Evolutionary conservation across 1,140 invertebrate genomes (phyloP), one percentile per base, ranked within the genome.

Genomic region (Drosophila hydei): DNA sequence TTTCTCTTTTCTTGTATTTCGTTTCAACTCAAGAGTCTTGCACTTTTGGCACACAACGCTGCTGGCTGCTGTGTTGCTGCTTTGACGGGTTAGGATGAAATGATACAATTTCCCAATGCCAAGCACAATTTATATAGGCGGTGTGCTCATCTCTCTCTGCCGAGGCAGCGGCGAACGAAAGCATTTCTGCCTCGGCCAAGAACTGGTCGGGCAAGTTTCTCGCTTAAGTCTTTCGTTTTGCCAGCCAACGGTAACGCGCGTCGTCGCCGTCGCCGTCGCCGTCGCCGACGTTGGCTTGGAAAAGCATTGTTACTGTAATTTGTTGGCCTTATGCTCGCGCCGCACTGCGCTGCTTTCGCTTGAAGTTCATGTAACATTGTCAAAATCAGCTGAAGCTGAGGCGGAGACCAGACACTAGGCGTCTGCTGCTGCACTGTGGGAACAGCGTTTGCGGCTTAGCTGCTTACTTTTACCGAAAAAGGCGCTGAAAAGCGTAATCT

Each of bases 41-140:
- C 64, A 75, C 47, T 47, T 58, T 5, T 60, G 85, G 67, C 81
- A 74, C 74, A 80, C 77, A 85, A 84, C 77, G 73, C 67, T 78
- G 67, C 65, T 72, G 60, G 75, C 80, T 87, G 88, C 67, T 90
- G 90, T 89, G 76, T 83, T 89, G 90, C 90, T 91, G 90, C 88
- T 91, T 84, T 89, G 80, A 91, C 84, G 87, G 73, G 69, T 88
- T 89, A 91, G 90, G 90, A 91, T 91, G 90, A 91, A 91, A 91
- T 91, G 90, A 91, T 91, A 91, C 90, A 84, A 90, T 91, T 91
- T 91, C 79, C 85, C 88, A 88, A 77, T 75, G 79, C 76, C 74
- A 75, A 79, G 77, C 70, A 88, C 90, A 91, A 91, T 89, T 91
- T 91, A 91, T 91, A 91, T 91, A 91, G 73, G 80, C 72, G 77